phyloP scores from a whole-genome alignment of 37 sponge, comb jelly and placozoan species.

The Beroe ovata region DNA sequence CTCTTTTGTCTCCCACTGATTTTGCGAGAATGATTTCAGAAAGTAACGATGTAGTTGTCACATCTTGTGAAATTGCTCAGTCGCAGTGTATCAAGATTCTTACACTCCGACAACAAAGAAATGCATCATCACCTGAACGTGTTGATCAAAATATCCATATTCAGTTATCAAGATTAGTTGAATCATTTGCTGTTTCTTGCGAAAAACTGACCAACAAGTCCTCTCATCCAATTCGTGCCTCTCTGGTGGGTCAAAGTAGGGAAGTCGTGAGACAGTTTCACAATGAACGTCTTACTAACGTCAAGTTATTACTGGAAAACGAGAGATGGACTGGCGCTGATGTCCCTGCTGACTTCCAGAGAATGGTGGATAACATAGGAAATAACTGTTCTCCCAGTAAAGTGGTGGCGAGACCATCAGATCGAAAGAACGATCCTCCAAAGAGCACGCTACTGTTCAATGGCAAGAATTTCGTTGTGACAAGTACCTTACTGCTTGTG shows the following conservation, averaged over 20 bases:
- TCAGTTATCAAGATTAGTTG: neutral
- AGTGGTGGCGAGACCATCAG: neutral
- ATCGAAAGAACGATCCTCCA: neutral
- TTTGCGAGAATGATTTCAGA: constrained; percentile 6
- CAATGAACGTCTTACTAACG: constrained; percentile 26
- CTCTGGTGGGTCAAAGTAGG: constrained; percentile 49
- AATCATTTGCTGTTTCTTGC: constrained; percentile 33
- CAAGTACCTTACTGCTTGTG: constrained; percentile 78
- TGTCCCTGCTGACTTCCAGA: constrained; percentile 84
- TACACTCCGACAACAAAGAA: constrained; percentile 17
- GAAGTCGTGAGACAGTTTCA: constrained; percentile 36
- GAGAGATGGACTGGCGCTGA: constrained; percentile 86
- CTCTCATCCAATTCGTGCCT: neutral
- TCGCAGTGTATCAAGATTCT: constrained; percentile 60
- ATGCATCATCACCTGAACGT: neutral
- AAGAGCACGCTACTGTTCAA: constrained; percentile 2
- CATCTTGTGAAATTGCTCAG: constrained; percentile 32
- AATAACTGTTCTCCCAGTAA: constrained; percentile 40
- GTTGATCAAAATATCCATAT: constrained; percentile 20
- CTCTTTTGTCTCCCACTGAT: constrained; percentile 15
- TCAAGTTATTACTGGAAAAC: constrained; percentile 77
- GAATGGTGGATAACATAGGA: constrained; percentile 71
- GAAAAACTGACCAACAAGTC: neutral
- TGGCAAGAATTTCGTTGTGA: neutral
- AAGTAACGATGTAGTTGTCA: constrained; percentile 13